These are phyloP conservation scores for Dolomedes plantarius DNA, from an alignment of 2,888 invertebrate species.

Conservation along the genomic window DNA sequence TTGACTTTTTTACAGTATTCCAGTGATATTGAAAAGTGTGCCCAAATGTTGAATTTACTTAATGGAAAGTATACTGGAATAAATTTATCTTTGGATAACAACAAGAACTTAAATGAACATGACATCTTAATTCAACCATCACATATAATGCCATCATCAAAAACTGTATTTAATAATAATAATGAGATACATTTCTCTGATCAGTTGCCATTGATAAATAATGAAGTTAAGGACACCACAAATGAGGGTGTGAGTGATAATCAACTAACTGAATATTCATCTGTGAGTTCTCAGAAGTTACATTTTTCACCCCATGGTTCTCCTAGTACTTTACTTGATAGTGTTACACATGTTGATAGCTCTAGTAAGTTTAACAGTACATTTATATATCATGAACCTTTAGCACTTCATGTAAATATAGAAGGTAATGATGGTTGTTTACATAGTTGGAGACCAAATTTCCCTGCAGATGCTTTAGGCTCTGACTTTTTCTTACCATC, in stretches of 20 bases:
- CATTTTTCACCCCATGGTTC: background rate
- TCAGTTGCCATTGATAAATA: background rate
- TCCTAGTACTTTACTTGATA: background rate
- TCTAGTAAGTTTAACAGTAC: background rate
- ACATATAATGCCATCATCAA: background rate
- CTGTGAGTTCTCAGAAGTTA: background rate
- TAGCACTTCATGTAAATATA: constrained; percentile 28
- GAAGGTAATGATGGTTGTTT: constrained; percentile 29
- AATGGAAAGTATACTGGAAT: background rate
- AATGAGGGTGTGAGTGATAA: background rate
- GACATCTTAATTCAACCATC: background rate
- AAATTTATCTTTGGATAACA: background rate
- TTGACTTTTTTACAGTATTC: constrained; percentile 13
- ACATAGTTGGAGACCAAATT: constrained; percentile 56
- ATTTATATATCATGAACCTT: constrained; percentile 21
- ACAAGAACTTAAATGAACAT: background rate
- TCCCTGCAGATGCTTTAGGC: constrained; percentile 17
- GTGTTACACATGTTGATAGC: background rate
- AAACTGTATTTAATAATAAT: background rate
- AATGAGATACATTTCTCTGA: background rate
- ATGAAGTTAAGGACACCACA: background rate
- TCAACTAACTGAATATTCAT: background rate
- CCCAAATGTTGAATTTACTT: background rate
- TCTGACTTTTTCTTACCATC: constrained; percentile 44
- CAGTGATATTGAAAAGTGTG: constrained; percentile 9